phyloP scores from a whole-genome alignment of 1,140 invertebrate genomes.

The Drosophila nikananu region DNA sequence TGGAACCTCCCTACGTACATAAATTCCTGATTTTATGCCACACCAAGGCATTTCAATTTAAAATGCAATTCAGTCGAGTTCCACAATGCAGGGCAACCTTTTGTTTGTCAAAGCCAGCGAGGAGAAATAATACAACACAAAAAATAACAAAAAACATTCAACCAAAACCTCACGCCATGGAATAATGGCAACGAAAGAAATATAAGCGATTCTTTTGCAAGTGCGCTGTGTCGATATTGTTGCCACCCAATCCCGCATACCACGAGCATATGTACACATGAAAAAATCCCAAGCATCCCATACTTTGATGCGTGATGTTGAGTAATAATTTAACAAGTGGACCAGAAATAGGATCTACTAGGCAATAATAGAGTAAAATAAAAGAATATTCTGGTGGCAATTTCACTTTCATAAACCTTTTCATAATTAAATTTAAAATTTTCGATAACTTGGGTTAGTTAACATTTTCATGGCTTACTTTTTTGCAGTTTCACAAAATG shows the following conservation, averaged over 20 bases:
- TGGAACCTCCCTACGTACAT: slow-evolving; percentile 15
- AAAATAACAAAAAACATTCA: slow-evolving; percentile 17
- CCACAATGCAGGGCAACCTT: slow-evolving; percentile 41
- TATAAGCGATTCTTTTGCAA: slow-evolving; percentile 44
- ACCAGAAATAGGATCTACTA: background rate
- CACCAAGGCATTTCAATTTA: slow-evolving; percentile 42
- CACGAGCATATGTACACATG: slow-evolving; percentile 24
- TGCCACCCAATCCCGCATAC: slow-evolving; percentile 16
- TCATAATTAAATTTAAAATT: background rate
- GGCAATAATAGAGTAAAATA: background rate
- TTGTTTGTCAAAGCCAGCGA: slow-evolving; percentile 44
- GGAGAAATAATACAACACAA: slow-evolving; percentile 17
- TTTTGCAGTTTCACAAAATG: background rate
- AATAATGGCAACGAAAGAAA: slow-evolving; percentile 33
- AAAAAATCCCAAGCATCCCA: background rate
- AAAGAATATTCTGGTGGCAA: background rate
- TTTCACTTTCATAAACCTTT: background rate
- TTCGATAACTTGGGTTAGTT: too few relatives aligned
- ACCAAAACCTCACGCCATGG: slow-evolving; percentile 33
- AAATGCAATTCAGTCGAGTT: slow-evolving; percentile 42
- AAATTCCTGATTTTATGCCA: slow-evolving; percentile 38
- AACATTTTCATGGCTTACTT: too few relatives aligned
- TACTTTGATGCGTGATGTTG: background rate
- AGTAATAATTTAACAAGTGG: background rate
- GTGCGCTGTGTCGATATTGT: slow-evolving; percentile 46